Base-by-base conservation (phyloP, 2,888 invertebrate genomes). In the Rotaria macrura region DNA sequence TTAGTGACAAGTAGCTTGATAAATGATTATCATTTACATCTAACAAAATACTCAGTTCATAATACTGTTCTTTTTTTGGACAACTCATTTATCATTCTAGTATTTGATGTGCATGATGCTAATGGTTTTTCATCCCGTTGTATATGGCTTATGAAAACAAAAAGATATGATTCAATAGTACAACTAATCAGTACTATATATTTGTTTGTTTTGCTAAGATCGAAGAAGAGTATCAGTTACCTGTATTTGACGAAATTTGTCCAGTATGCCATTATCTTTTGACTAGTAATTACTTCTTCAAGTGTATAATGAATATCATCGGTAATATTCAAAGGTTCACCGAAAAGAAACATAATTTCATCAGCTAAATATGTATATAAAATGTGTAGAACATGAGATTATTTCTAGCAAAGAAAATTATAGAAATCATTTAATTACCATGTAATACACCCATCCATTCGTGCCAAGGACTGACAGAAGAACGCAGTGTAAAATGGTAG, bases 161-260 rank as follows among this genome's bases (percentile, higher is more conserved):
- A 14, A 34, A 25, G 14, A 25, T 2, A 14, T 5, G 25, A 25
- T 1, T 9, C 6, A 23, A 9, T 2, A 54, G 25, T 25, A 9
- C 7, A 54, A 38, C 34, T 10, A 65, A 65, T 65, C 65, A 65
- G 38, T 17, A 5, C 29, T 1, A 5, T 20, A 12, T 57, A 2
- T 29, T 29, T 57, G 55, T 57, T 57, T 57, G 20, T 29, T 12
- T 54, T 54, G 2, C 25, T 25, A 54, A 25, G 25, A 65, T 65
- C 65, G 14, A 65, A 65, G 25, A 25, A n/a, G 14, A n/a, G 29
- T 65, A 29, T 85, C 23, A 49, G 49, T 49, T 93, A 97, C 97
- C 97, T 96, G 87, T 94, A 94, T 92, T 95, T 94, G 72, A 96
- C 96, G 90, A 97, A 97, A 91, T 96, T 96, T 1, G 96, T 94